phyloP scores from a whole-genome alignment of 2,888 invertebrate species.

The Microctonus brassicae region DNA sequence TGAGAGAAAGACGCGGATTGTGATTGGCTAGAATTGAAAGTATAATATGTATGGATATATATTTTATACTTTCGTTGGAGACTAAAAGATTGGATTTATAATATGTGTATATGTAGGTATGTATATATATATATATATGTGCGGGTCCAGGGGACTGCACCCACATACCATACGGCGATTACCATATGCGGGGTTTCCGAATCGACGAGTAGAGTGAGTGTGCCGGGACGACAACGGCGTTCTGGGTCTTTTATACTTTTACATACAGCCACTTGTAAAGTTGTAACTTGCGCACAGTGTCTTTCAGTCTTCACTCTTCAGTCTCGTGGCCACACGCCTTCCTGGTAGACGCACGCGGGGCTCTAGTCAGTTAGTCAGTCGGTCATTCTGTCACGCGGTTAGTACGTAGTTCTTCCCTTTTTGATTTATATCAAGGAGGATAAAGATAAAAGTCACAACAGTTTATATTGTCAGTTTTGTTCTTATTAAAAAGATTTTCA shows the following conservation, averaged over 20 bases:
- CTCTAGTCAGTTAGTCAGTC: constrained; percentile 55
- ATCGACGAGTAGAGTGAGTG: constrained; percentile 21
- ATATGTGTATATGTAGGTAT: constrained; percentile 38
- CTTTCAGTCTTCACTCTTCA: no score
- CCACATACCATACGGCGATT: constrained; percentile 63
- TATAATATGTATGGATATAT: constrained; percentile 22
- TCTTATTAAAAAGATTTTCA: constrained; percentile 36
- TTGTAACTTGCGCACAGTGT: constrained; percentile 45
- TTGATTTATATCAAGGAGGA: no score
- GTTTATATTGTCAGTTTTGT: no score
- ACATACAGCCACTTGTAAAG: constrained; percentile 40
- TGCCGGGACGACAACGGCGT: constrained; percentile 39
- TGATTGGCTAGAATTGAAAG: constrained; percentile 18
- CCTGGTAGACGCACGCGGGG: constrained; percentile 44
- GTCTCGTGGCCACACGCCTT: constrained; percentile 60
- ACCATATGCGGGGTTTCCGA: constrained; percentile 66
- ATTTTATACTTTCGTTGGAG: no score
- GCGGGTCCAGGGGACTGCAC: constrained; percentile 56
- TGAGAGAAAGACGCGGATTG: constrained; percentile 22
- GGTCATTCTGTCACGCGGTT: constrained; percentile 50
- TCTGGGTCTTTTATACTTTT: constrained; percentile 21
- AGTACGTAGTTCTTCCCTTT: no score
- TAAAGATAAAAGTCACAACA: no score
- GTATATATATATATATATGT: no score
- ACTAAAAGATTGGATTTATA: neutral